phyloP scores from a whole-genome alignment of 2,113 vertebrate genomes.

The Herpailurus yagouaroundi region DNA sequence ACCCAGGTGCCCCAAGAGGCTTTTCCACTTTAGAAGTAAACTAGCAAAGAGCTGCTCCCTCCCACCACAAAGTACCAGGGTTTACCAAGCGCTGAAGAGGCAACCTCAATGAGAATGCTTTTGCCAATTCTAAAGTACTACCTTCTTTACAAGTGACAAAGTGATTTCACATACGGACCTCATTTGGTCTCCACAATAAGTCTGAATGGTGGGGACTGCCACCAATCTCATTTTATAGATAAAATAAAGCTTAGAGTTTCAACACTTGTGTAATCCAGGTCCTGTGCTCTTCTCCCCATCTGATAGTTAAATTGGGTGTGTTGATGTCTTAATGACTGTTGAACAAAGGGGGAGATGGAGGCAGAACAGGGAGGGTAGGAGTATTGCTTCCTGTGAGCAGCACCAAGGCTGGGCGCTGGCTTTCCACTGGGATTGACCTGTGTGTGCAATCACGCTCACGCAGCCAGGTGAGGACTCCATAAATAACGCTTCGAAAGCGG shows the following conservation, averaged over 20 bases:
- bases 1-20: not conserved
- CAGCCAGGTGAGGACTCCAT: not conserved
- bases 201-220: not conserved
- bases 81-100: not conserved
- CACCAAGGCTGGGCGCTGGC: not conserved
- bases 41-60: not conserved
- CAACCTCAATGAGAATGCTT: not conserved
- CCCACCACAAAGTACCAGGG: not conserved
- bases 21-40: not conserved
- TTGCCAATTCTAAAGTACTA: not conserved
- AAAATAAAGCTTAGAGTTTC: not conserved
- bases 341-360: not conserved
- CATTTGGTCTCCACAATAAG: not conserved
- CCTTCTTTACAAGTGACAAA: constrained; percentile 36
- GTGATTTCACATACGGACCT: not conserved
- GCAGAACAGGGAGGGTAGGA: not conserved
- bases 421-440: not conserved
- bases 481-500: constrained; percentile 44
- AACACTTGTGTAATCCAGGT: not conserved
- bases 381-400: not conserved
- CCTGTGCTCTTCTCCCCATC: not conserved
- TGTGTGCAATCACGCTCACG: not conserved
- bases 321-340: not conserved
- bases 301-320: not conserved
- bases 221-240: not conserved